These are phyloP conservation scores for Pteropus alecto DNA, from an alignment of 2,113 vertebrate species.

Conservation along the genomic window DNA sequence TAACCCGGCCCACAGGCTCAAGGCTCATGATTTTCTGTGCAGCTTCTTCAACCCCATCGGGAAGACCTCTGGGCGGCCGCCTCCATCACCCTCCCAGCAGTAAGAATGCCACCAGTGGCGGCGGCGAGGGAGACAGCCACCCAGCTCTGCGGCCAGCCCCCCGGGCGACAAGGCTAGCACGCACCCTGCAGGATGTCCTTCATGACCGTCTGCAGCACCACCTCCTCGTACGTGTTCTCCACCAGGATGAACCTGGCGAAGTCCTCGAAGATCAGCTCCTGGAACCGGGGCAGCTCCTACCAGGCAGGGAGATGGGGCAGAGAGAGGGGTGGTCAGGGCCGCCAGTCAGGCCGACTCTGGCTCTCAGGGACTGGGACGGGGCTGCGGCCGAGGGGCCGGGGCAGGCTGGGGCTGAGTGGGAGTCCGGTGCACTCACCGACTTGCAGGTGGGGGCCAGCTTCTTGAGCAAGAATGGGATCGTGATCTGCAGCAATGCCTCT, in stretches of 20 bases:
- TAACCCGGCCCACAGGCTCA: fast-evolving
- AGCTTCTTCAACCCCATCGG: not conserved
- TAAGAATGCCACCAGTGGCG: fast-evolving
- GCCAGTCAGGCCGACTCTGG: not conserved
- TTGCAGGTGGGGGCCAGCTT: conserved; percentile 91
- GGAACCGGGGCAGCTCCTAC: conserved; percentile 92
- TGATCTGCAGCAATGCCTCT: conserved; percentile 96
- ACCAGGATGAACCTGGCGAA: conserved; percentile 93
- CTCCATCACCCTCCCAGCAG: fast-evolving
- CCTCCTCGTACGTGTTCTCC: conserved; percentile 95
- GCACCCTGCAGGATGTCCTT: conserved; percentile 97
- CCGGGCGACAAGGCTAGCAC: not conserved
- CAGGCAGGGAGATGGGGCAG: fast-evolving
- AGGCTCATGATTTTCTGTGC: not conserved
- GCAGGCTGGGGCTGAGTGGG: fast-evolving
- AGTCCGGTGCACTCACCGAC: conserved; percentile 81
- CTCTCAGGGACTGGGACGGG: too few relatives aligned
- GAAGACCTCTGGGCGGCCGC: fast-evolving
- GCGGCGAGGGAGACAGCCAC: fast-evolving
- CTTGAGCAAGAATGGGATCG: conserved; percentile 95
- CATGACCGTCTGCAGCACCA: conserved; percentile 94
- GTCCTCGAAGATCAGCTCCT: conserved; percentile 97
- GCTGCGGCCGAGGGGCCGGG: fast-evolving
- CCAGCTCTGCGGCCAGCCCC: fast-evolving
- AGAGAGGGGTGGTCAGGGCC: not conserved